Evolutionary conservation across 2,888 invertebrate genomes (phyloP).

Genomic region (Eudemis profundana): DNA sequence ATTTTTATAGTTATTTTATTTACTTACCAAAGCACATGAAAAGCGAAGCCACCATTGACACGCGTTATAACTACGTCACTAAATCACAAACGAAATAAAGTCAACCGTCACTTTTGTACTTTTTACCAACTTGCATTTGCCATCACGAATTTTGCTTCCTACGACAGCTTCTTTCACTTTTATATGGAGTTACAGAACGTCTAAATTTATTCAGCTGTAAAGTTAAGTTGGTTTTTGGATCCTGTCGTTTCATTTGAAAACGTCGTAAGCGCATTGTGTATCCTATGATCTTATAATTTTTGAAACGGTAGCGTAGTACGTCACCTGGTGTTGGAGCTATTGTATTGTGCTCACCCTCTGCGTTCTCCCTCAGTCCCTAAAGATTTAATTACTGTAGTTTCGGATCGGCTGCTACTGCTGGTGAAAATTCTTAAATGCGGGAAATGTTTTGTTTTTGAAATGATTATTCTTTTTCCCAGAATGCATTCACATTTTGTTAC

Average conservation of each 20-base stretch:
- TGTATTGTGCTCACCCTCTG: constrained; percentile 58
- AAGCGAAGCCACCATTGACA: constrained; percentile 42
- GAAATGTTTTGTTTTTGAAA: constrained; percentile 13
- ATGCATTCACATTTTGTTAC: too few relatives aligned
- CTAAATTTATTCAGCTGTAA: background rate
- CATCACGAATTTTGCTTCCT: constrained; percentile 56
- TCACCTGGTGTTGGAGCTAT: constrained; percentile 41
- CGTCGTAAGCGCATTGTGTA: background rate
- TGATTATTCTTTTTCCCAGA: background rate
- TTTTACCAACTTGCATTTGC: constrained; percentile 38
- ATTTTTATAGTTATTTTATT: constrained; percentile 35
- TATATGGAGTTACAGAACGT: background rate
- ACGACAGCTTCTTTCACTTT: background rate
- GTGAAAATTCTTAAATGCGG: background rate
- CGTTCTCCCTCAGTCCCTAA: constrained; percentile 55
- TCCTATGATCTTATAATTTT: background rate
- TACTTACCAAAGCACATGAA: constrained; percentile 32
- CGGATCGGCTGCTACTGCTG: constrained; percentile 53
- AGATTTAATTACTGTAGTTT: constrained; percentile 76
- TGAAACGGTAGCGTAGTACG: constrained; percentile 9
- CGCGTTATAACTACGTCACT: constrained; percentile 42
- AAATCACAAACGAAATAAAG: constrained; percentile 61
- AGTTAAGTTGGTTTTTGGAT: constrained; percentile 23
- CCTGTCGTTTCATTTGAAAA: background rate
- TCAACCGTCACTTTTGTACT: constrained; percentile 62